Evolutionary conservation across 1,140 invertebrate species (phyloP), one percentile per base, ranked within the genome.

Genomic region (Plectus sambesii): DNA sequence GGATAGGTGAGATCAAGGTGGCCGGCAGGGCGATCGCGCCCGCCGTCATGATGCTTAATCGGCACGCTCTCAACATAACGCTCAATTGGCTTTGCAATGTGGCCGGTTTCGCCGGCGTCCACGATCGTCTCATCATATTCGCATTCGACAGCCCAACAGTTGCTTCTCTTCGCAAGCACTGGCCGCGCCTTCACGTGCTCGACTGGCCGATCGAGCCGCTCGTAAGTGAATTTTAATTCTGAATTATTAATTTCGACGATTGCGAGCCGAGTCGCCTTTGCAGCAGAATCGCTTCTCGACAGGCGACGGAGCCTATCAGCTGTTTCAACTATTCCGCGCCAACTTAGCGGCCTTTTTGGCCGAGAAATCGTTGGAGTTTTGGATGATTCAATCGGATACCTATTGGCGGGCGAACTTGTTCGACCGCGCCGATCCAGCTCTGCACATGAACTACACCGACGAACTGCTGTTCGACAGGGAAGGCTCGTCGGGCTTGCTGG

Each of bases 321-420:
- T 42, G 25, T 42, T 42, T 30, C 41, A 42, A 42, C 41, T 42
- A 5, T 42, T 42, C 41, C 41, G 41, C 6, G 41, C 41, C 5
- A 42, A 42, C 19, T 30, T 42, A 15, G 41, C 41, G 8, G 41
- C 41, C 4, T 42, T 27, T 17, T 23, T 42, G 6, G 26, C 41
- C 5, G 17, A 15, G 4, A 27, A 17, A 42, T 27, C 41, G 4
- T 25, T 27, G 8, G 41, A 30, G 5, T 42, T 42, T 30, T 42
- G 41, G 41, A 42, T 42, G 41, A 42, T 42, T 17, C 41, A 42
- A 30, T 27, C 25, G 25, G 41, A 42, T 30, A 42, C 41, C 6
- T 17, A 27, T 8, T 42, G 41, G 41, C 8, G 41, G 41, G 36
- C 26, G 36, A 42, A 42, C 17, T 30, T 42, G 5, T 42, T 42